A percentile compares a stretch with the other conserved stretches of the same genome.
Evolutionary conservation across 2,113 vertebrate species (phyloP).

Genomic region (Eulacestoma nigropectus): DNA sequence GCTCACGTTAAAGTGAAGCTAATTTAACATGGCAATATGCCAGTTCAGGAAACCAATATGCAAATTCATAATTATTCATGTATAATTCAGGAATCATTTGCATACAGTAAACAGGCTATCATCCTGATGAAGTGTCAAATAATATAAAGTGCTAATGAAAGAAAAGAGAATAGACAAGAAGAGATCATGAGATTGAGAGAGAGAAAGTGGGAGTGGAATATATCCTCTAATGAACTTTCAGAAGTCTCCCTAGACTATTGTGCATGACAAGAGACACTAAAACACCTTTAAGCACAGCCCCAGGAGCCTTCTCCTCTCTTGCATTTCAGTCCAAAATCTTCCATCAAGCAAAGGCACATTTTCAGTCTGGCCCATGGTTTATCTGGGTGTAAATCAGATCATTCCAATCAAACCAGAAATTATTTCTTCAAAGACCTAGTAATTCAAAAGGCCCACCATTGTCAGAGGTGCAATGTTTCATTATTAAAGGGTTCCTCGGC

Average conservation of each 20-base stretch:
- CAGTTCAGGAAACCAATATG: slow-evolving; percentile 39
- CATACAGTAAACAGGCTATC: slow-evolving; percentile 60
- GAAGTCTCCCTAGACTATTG: not conserved
- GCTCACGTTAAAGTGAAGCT: slow-evolving; percentile 17
- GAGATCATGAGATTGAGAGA: not conserved
- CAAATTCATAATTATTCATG: slow-evolving; percentile 56
- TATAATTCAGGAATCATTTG: slow-evolving; percentile 60
- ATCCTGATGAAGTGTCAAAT: slow-evolving; percentile 42
- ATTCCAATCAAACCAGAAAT: not conserved
- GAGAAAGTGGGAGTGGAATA: not conserved
- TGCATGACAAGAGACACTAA: not conserved
- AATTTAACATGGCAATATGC: slow-evolving; percentile 39
- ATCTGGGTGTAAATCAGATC: not conserved
- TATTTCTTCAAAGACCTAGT: not conserved
- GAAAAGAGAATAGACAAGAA: slow-evolving; percentile 23
- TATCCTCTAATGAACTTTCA: not conserved
- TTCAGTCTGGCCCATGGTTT: not conserved
- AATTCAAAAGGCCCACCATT: not conserved
- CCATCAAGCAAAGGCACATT: not conserved
- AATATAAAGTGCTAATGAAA: slow-evolving; percentile 39
- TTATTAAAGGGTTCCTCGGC: not conserved
- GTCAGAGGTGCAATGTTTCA: not conserved
- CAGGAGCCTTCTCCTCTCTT: not conserved
- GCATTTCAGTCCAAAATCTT: not conserved
- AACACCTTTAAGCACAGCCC: not conserved